These are phyloP conservation scores for Candoia aspera DNA, from an alignment of 2,113 vertebrate species.

Conservation along the genomic window DNA sequence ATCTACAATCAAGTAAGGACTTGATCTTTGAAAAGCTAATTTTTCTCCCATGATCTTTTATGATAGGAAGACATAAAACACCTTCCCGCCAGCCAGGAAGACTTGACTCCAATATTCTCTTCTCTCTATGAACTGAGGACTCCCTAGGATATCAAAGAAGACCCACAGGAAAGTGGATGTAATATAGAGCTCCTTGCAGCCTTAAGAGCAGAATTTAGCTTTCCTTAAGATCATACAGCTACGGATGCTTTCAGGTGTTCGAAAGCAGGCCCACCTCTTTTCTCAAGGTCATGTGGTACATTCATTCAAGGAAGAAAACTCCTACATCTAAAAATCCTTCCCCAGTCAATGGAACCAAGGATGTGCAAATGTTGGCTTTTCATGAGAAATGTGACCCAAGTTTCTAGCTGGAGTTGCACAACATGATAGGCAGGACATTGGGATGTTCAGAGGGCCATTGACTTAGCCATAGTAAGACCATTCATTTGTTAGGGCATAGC, in stretches of 20 bases:
- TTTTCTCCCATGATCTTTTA: slow-evolving; percentile 59
- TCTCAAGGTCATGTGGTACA: fast-evolving
- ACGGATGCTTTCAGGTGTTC: slow-evolving; percentile 18
- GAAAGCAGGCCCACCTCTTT: not conserved
- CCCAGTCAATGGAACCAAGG: not conserved
- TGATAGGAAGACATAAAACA: slow-evolving; percentile 44
- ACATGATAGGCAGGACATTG: not conserved
- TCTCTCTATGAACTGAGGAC: slow-evolving; percentile 60
- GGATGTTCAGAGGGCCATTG: too few relatives aligned
- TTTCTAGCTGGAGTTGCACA: not conserved
- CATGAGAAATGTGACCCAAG: not conserved
- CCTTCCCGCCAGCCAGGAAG: slow-evolving; percentile 52
- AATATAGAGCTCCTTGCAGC: slow-evolving; percentile 50
- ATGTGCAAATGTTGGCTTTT: not conserved
- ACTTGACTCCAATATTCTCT: slow-evolving; percentile 55
- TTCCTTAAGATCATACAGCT: slow-evolving; percentile 44
- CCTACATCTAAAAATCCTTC: not conserved
- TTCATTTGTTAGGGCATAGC: too few relatives aligned
- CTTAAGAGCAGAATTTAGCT: slow-evolving; percentile 38
- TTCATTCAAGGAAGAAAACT: not conserved
- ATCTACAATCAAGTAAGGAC: slow-evolving; percentile 50
- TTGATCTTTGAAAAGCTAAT: slow-evolving; percentile 65
- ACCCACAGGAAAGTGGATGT: slow-evolving; percentile 48
- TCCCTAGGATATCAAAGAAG: slow-evolving; percentile 67
- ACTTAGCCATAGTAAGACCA: too few relatives aligned